phyloP scores from a whole-genome alignment of 2,797 vertebrate species.

The Propithecus perrieri region DNA sequence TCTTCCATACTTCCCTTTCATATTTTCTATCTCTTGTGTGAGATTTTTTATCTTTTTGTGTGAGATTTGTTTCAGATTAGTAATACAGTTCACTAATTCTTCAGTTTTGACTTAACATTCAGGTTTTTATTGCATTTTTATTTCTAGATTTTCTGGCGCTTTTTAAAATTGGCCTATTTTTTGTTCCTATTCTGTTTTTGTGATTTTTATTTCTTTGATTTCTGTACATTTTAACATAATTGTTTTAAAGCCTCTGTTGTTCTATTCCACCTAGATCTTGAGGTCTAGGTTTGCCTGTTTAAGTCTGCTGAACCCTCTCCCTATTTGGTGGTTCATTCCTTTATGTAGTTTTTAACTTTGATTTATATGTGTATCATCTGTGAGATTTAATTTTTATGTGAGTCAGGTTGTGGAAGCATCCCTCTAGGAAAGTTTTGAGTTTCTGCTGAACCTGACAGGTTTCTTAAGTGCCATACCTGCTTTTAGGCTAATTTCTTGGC shows the following conservation, averaged over 20 bases:
- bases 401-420: not conserved
- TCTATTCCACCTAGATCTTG: not conserved
- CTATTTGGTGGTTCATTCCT: not conserved
- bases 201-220: not conserved
- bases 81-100: not conserved
- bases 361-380: not conserved
- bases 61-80: not conserved
- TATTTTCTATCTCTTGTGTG: not conserved
- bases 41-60: not conserved
- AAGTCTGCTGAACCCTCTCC: not conserved
- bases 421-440: not conserved
- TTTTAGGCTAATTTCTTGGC: not conserved
- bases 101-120: not conserved
- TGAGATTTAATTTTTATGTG: not conserved
- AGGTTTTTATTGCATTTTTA: not conserved
- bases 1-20: not conserved
- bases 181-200: not conserved
- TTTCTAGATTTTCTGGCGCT: conserved; percentile 16
- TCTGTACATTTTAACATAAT: not conserved
- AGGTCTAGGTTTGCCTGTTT: not conserved
- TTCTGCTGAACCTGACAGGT: not conserved
- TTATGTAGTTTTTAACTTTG: conserved; percentile 8
- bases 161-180: not conserved
- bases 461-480: not conserved
- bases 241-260: not conserved